These are phyloP conservation scores for Labrus mixtus DNA, from an alignment of 2,113 vertebrate species.

Conservation along the genomic window DNA sequence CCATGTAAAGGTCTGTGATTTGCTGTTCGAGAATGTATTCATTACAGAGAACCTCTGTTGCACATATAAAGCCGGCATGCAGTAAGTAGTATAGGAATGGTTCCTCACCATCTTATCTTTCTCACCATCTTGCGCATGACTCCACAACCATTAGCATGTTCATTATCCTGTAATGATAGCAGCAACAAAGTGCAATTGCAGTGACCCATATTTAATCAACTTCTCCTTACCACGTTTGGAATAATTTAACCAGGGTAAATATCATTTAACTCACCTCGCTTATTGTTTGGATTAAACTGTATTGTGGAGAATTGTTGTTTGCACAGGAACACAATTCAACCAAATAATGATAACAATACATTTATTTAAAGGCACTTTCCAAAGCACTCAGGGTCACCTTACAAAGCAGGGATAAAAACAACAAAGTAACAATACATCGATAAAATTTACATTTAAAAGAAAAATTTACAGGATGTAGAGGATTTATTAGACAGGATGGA, in stretches of 20 bases:
- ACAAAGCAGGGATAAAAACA: too few relatives aligned
- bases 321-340: not conserved
- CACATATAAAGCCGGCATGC: too few relatives aligned
- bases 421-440: too few relatives aligned
- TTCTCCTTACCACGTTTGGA: slow-evolving; percentile 38
- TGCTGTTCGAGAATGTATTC: too few relatives aligned
- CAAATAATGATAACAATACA: too few relatives aligned
- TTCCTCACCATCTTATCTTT: slow-evolving; percentile 13
- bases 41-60: too few relatives aligned
- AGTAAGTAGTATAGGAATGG: not conserved
- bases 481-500: too few relatives aligned
- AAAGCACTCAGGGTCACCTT: too few relatives aligned
- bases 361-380: too few relatives aligned
- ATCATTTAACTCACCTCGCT: not conserved
- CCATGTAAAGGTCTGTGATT: too few relatives aligned
- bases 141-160: slow-evolving; percentile 63
- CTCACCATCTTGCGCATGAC: slow-evolving; percentile 29
- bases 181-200: slow-evolving; percentile 39
- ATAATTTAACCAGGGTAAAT: slow-evolving; percentile 29
- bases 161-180: slow-evolving; percentile 65
- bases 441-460: too few relatives aligned
- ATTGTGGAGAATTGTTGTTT: not conserved
- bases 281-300: slow-evolving; percentile 1
- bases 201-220: slow-evolving; percentile 47
- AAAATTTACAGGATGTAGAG: too few relatives aligned